Evolutionary conservation across 2,888 invertebrate genomes (phyloP).

Genomic region (Neoaliturus tenellus): DNA sequence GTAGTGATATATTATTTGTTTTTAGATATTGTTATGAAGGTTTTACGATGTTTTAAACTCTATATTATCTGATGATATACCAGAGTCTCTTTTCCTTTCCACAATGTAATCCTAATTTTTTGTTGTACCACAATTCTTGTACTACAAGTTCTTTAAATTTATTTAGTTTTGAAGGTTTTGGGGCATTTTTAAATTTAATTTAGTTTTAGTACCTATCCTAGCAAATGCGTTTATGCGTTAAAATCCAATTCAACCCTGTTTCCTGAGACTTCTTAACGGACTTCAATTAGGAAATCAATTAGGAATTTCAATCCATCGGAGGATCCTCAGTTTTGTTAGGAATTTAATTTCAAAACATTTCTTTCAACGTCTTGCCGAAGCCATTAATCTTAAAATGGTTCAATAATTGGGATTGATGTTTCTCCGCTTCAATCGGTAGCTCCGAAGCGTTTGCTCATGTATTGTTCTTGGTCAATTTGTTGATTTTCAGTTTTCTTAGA

Average conservation of each 20-base stretch:
- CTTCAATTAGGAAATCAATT: background rate
- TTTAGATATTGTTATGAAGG: too few relatives aligned
- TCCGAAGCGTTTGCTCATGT: background rate
- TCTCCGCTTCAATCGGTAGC: background rate
- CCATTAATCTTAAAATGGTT: conserved; percentile 14
- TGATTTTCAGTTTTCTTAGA: background rate
- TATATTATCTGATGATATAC: too few relatives aligned
- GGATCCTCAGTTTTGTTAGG: background rate
- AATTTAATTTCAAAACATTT: background rate
- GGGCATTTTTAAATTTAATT: too few relatives aligned
- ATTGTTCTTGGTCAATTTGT: conserved; percentile 12
- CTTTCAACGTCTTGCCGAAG: background rate
- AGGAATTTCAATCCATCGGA: background rate
- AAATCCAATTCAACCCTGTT: background rate
- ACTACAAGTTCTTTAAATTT: too few relatives aligned
- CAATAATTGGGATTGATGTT: conserved; percentile 35
- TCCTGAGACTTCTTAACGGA: background rate
- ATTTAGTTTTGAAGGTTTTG: too few relatives aligned
- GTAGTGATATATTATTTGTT: too few relatives aligned
- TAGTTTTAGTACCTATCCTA: too few relatives aligned
- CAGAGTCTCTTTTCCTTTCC: too few relatives aligned
- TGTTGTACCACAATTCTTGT: too few relatives aligned
- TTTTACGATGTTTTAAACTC: too few relatives aligned
- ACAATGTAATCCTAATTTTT: too few relatives aligned
- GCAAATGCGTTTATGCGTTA: background rate